phyloP scores from a whole-genome alignment of 2,113 vertebrate species.

The Argyrosomus japonicus region DNA sequence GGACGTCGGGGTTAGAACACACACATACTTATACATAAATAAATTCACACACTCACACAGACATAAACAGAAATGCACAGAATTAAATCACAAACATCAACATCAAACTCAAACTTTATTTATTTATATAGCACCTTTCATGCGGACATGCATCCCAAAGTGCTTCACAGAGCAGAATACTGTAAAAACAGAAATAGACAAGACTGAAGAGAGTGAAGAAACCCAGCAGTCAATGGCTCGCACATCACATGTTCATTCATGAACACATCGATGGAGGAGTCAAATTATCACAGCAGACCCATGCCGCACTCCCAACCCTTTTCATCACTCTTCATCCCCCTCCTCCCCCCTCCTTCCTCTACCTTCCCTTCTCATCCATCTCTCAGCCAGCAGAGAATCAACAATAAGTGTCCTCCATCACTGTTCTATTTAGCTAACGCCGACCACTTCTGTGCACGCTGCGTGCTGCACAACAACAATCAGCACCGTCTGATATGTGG shows the following conservation, averaged over 20 bases:
- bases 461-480: slow-evolving; percentile 14
- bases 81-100: not conserved
- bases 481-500: not conserved
- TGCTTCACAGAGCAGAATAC: no score
- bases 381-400: not conserved
- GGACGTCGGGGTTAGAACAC: slow-evolving; percentile 5
- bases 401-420: slow-evolving; percentile 34
- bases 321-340: not conserved
- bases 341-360: not conserved
- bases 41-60: not conserved
- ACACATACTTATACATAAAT: slow-evolving; percentile 39
- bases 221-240: no score
- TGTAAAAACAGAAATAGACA: no score
- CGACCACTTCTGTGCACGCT: not conserved
- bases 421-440: not conserved
- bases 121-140: no score
- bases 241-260: not conserved
- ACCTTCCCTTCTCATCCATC: slow-evolving; percentile 1
- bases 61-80: not conserved
- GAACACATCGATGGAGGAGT: not conserved
- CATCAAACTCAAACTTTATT: not conserved
- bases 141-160: no score
- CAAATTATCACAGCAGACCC: slow-evolving; percentile 5
- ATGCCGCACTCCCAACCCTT: not conserved
- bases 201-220: no score